Percentiles rank a stretch among this genome's conserved stretches.
phyloP scores from a whole-genome alignment of 2,113 vertebrate species.

The Notechis scutatus region DNA sequence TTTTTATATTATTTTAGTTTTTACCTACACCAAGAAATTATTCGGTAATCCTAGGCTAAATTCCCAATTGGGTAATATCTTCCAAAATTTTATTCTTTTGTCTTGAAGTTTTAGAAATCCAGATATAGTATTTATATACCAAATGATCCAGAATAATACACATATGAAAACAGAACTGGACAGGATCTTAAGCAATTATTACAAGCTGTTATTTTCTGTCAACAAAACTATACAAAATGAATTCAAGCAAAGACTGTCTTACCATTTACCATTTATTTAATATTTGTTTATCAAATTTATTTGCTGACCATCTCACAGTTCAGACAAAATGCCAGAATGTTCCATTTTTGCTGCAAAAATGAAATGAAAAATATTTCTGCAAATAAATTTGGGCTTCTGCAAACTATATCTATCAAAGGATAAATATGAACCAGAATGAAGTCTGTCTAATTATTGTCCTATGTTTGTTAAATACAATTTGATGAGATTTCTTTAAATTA shows the following conservation, averaged over 20 bases:
- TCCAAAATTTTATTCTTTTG: background rate
- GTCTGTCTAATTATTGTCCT: background rate
- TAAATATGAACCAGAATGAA: background rate
- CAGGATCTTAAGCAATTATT: background rate
- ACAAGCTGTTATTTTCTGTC: background rate
- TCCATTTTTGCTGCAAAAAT: background rate
- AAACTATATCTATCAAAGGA: background rate
- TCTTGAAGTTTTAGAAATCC: background rate
- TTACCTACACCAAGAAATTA: background rate
- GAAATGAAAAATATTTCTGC: background rate
- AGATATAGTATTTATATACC: background rate
- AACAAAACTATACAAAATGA: background rate
- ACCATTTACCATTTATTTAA: background rate
- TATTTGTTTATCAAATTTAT: background rate
- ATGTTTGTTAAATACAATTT: background rate
- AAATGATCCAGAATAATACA: background rate
- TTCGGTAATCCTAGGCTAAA: background rate
- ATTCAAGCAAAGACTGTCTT: too few species aligned
- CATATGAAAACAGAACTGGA: background rate
- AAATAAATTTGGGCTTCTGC: background rate
- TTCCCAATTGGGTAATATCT: background rate
- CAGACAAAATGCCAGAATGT: background rate
- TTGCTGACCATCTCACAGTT: background rate
- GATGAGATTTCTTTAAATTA: background rate
- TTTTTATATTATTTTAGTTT: background rate